Base-by-base conservation (phyloP, 2,797 vertebrate species). In the Squalus acanthias region DNA sequence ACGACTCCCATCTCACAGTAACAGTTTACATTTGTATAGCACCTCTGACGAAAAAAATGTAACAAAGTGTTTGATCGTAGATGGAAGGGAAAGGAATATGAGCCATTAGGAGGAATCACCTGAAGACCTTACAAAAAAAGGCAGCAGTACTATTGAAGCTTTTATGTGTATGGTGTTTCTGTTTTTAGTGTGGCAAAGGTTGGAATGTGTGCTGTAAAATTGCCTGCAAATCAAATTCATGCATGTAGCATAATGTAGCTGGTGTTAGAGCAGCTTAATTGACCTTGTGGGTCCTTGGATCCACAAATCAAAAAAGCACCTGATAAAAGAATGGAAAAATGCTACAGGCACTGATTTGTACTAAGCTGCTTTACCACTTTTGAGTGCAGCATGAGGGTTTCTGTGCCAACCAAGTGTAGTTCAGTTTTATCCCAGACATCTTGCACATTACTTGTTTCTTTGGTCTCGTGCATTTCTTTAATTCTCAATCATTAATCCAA, bases 81-180 rank as follows among this genome's bases (percentile, higher is more conserved):
- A 3, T 72, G 69, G 69, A 74, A 74, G 22, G 24, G 70, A 74
- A 74, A 26, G 70, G 24, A 74, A 74, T 0, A 74, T 39, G 70
- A 74, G 70, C 29, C 24, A 74, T 29, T 74, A 29, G 26, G 26
- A 29, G 70, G 70, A 74, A 74, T 74, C 7, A 74, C 70, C 70
- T 74, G 70, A 74, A 74, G 70, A 29, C 70, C 70, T 74, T 24
- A 39, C 39, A 91, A 91, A 91, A 50, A 24, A 91, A 91, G 2
- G 15, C 57, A 50, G 50, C 39, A 50, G 57, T 57, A 89, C 53
- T 46, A 33, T 85, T 96, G 65, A 12, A 97, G 96, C 39, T 39
- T 92, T 72, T 5, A 0, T 96, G 96, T 96, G 69, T 96, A 13
- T 85, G 74, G 7, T 5, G 39, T 0, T 29, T 96, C 96, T 22